phyloP scores from a whole-genome alignment of 2,888 invertebrate genomes.

The Eristalis intricaria region DNA sequence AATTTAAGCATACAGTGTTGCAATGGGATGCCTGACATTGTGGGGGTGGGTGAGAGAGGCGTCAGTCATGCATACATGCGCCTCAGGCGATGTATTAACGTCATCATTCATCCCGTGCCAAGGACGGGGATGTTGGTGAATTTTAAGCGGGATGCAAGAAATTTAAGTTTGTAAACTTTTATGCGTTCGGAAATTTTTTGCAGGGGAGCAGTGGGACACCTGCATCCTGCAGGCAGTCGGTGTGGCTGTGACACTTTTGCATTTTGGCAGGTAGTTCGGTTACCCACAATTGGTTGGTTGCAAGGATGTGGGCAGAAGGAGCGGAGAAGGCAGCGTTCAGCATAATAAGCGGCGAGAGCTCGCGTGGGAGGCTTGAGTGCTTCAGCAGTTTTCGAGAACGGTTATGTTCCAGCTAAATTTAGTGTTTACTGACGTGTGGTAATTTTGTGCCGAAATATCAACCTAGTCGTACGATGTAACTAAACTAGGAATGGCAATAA shows the following conservation, averaged over 20 bases:
- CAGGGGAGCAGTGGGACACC: background rate
- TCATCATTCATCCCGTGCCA: constrained; percentile 21
- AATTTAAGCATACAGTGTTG: background rate
- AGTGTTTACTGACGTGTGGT: no score
- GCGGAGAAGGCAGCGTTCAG: no score
- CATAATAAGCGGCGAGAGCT: no score
- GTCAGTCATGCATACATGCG: background rate
- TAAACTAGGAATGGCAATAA: no score
- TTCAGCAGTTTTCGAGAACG: no score
- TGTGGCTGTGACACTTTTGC: background rate
- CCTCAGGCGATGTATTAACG: background rate
- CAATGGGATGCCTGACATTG: background rate
- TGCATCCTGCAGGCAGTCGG: background rate
- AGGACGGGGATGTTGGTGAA: background rate
- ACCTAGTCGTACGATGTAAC: no score
- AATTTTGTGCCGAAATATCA: no score
- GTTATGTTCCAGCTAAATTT: no score
- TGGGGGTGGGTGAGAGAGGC: background rate
- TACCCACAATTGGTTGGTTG: background rate
- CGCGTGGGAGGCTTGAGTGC: no score
- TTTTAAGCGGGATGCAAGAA: constrained; percentile 24
- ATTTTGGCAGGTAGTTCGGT: background rate
- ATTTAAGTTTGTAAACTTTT: constrained; percentile 35
- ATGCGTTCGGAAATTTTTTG: constrained; percentile 1
- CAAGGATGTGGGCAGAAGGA: no score